Conservation (phyloP, 2,888 invertebrate genomes). For the Calameuta filiformis region DNA sequence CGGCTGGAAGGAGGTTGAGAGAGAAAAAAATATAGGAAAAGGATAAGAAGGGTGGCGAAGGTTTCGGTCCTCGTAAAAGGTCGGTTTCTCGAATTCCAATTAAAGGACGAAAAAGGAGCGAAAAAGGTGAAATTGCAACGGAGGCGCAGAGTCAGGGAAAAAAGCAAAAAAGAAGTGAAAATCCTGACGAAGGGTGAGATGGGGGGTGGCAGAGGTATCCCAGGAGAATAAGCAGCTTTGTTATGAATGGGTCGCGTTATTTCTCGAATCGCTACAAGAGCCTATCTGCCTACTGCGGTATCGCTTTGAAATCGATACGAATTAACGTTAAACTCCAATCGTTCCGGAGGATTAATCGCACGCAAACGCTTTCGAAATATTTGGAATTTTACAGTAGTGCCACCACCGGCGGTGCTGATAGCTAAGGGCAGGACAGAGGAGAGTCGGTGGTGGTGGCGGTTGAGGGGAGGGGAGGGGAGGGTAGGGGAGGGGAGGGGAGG, state of each 20-base stretch:
- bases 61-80: not conserved
- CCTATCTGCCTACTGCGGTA: not conserved
- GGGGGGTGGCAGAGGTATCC: not conserved
- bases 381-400: slow-evolving; percentile 17
- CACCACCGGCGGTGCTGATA: not conserved
- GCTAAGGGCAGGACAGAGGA: slow-evolving; percentile 10
- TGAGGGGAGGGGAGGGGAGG: not conserved
- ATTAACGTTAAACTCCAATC: slow-evolving; percentile 22
- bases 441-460: slow-evolving; percentile 8
- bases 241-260: not conserved
- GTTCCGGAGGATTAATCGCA: slow-evolving; percentile 27
- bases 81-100: not conserved
- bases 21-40: not conserved
- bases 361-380: slow-evolving; percentile 32
- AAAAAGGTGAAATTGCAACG: not conserved
- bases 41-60: not conserved
- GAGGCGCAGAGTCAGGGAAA: not conserved
- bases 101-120: not conserved
- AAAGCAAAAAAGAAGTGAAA: not conserved
- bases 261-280: not conserved
- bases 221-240: not conserved
- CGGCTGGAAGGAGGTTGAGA: too few relatives aligned
- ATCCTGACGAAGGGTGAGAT: not conserved
- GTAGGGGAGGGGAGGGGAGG: slow-evolving; percentile 2
- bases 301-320: slow-evolving; percentile 21